Conservation (phyloP, 2,888 invertebrate species). For the Antheraea yamamai region DNA sequence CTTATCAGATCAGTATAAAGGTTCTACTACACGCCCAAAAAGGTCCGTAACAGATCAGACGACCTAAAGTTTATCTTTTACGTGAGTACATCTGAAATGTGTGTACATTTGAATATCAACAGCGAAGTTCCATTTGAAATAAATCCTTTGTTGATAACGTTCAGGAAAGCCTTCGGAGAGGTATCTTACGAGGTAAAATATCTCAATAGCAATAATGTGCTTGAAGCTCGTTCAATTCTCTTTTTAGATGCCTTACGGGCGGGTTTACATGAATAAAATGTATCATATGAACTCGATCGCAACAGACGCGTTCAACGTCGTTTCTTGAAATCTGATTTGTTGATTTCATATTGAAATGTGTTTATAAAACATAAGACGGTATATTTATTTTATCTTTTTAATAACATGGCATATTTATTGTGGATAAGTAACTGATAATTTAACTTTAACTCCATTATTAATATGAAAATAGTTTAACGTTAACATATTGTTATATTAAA, state of each 20-base stretch:
- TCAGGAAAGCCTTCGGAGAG: slow-evolving; percentile 15
- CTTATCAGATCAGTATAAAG: slow-evolving; percentile 9
- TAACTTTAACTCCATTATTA: background rate
- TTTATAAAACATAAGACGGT: slow-evolving; percentile 1
- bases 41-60: slow-evolving; percentile 5
- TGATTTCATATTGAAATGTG: slow-evolving; percentile 6
- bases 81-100: background rate
- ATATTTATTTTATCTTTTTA: background rate
- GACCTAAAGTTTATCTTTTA: slow-evolving; percentile 6
- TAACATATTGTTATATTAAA: background rate
- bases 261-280: slow-evolving; percentile 16
- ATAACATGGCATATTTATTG: background rate
- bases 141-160: slow-evolving; percentile 20
- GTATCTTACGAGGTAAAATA: slow-evolving; percentile 20
- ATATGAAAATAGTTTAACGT: background rate
- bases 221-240: slow-evolving; percentile 16
- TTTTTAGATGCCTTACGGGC: slow-evolving; percentile 12
- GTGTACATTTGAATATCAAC: slow-evolving; percentile 12
- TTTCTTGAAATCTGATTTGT: slow-evolving; percentile 12
- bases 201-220: slow-evolving; percentile 20
- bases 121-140: slow-evolving; percentile 17
- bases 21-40: background rate
- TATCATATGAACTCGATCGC: slow-evolving; percentile 8
- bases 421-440: background rate
- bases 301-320: slow-evolving; percentile 6